Conservation (phyloP, 1,140 invertebrate genomes). For the Pinna nobilis region DNA sequence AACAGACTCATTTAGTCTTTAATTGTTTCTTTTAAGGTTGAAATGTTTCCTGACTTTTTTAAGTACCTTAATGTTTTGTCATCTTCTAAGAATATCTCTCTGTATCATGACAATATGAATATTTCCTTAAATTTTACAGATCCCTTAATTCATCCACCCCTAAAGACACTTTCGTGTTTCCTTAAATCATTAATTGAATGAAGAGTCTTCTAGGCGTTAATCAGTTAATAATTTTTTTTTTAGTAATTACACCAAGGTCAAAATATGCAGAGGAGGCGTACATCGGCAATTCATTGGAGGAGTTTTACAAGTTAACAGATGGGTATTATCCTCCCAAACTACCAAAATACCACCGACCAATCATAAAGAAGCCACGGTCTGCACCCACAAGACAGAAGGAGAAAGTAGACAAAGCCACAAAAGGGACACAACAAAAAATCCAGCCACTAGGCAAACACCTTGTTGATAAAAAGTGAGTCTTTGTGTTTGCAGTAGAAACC, state of each 20-base stretch:
- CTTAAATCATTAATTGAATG: too few relatives aligned
- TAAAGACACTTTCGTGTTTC: too few relatives aligned
- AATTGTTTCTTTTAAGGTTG: too few relatives aligned
- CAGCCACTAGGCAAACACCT: conserved; percentile 34
- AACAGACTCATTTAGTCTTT: too few relatives aligned
- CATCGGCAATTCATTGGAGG: conserved; percentile 43
- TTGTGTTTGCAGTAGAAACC: neutral
- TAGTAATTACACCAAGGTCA: conserved; percentile 24
- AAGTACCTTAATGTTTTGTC: too few relatives aligned
- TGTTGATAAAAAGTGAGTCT: conserved; percentile 24
- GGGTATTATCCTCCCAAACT: conserved; percentile 45
- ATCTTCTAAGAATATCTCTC: too few relatives aligned
- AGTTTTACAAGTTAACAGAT: conserved; percentile 62
- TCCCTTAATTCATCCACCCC: too few relatives aligned
- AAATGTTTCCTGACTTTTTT: too few relatives aligned
- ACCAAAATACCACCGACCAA: conserved; percentile 44
- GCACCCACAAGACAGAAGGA: neutral
- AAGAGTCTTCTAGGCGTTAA: too few relatives aligned
- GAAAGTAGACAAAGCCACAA: conserved; percentile 15
- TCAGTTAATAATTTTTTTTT: too few relatives aligned
- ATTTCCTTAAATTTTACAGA: too few relatives aligned
- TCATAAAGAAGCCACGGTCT: conserved; percentile 24
- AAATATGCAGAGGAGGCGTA: conserved; percentile 18
- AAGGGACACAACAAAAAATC: conserved; percentile 18
- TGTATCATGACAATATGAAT: too few relatives aligned